These are phyloP conservation scores for Cryptoprocta ferox DNA, from an alignment of 2,797 vertebrate species.

Conservation along the genomic window DNA sequence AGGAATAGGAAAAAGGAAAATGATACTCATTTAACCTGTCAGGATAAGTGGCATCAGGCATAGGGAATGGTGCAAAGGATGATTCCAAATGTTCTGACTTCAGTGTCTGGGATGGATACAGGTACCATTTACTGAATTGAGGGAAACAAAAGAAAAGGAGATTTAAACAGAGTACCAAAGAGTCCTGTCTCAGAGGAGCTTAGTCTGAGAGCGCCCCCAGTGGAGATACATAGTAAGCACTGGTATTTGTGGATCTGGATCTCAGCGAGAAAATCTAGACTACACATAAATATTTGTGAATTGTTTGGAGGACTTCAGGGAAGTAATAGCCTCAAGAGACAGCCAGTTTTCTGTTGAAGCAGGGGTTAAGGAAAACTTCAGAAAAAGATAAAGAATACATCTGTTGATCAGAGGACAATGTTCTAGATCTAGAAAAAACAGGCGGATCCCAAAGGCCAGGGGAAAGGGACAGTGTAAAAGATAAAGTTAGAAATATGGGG, in stretches of 20 bases:
- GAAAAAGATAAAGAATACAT: not conserved
- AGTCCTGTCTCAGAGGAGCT: not conserved
- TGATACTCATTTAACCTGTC: not conserved
- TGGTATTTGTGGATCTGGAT: not conserved
- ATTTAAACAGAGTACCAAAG: not conserved
- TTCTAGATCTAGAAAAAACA: not conserved
- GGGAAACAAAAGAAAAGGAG: not conserved
- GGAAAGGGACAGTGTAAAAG: accelerated
- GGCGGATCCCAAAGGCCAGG: not conserved
- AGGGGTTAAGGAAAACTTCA: not conserved
- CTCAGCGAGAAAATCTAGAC: not conserved
- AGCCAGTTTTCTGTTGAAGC: not conserved
- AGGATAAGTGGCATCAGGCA: not conserved
- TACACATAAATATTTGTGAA: not conserved
- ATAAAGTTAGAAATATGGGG: accelerated
- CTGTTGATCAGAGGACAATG: not conserved
- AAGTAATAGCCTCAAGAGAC: not conserved
- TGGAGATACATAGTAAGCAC: not conserved
- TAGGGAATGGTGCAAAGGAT: not conserved
- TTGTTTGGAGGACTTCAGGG: not conserved
- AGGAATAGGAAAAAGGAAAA: not conserved
- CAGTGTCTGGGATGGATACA: not conserved
- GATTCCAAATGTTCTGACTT: not conserved
- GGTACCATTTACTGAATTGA: not conserved
- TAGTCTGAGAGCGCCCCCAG: not conserved